Evolutionary conservation across 2,797 vertebrate species (phyloP).

Genomic region (Poeciliopsis turneri): DNA sequence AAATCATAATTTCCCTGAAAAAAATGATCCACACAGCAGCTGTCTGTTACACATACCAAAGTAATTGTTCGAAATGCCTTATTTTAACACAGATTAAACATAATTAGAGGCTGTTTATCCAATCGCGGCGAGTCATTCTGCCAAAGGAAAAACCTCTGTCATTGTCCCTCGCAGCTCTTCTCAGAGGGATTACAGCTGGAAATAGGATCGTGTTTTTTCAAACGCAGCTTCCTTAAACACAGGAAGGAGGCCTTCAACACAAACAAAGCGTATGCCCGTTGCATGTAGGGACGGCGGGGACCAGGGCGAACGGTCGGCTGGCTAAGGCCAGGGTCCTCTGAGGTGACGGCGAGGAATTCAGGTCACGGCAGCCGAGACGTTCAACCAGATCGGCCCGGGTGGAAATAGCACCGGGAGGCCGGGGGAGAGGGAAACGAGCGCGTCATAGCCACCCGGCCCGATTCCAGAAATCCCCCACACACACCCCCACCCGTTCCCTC

Average conservation of each 20-base stretch:
- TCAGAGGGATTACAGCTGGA: conserved; percentile 65
- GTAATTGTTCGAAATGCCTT: conserved; percentile 80
- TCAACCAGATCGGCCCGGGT: conserved; percentile 75
- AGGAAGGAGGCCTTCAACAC: conserved; percentile 71
- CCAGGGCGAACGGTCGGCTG: conserved; percentile 30
- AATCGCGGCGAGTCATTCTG: conserved; percentile 73
- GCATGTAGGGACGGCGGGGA: conserved; percentile 34
- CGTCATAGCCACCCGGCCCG: conserved; percentile 68
- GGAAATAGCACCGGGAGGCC: conserved; percentile 81
- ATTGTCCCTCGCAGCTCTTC: conserved; percentile 69
- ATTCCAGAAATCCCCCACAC: conserved; percentile 44
- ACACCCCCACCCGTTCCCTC: conserved; percentile 6
- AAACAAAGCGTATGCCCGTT: conserved; percentile 67
- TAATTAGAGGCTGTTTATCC: conserved; percentile 78
- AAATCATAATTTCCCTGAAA: conserved; percentile 56
- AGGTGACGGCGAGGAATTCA: conserved; percentile 84
- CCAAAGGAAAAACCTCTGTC: conserved; percentile 69
- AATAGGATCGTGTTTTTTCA: conserved; percentile 47
- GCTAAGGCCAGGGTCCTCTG: conserved; percentile 77
- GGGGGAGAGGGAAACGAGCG: conserved; percentile 70
- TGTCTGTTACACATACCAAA: conserved; percentile 81
- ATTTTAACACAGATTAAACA: conserved; percentile 79
- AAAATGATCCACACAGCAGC: conserved; percentile 82
- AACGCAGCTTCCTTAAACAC: conserved; percentile 67
- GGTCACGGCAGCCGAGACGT: conserved; percentile 80